Evolutionary conservation across 2,113 vertebrate species (phyloP), one percentile per base, ranked within the genome.

Genomic region (Apaloderma vittatum): DNA sequence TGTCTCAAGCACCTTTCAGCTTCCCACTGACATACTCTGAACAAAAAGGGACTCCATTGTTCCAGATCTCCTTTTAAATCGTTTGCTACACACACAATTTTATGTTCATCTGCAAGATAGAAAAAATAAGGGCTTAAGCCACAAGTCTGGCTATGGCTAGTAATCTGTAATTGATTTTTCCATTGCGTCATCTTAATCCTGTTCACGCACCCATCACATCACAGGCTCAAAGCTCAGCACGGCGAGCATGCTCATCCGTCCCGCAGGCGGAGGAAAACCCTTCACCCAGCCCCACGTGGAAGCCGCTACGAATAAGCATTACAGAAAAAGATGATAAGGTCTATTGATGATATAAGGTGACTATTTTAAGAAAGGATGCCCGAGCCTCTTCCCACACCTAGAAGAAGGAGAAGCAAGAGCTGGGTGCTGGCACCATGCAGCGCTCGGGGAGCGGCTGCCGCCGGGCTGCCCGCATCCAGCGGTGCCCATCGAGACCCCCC

Each of bases 11-110:
- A 57, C 57, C 49, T 67, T 77, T 51, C 48, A 87, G 76, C 84
- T 94, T 93, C 85, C 92, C 70, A 77, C 74, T 75, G 74, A 51
- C 26, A 55, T 32, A 74, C 76, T 90, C 72, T 68, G 93, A 96
- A 96, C 81, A 94, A 87, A 82, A 40, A 40, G 40, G 40, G 11
- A 40, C 40, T 40, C 40, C 11, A 11, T 40, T 72, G 58, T 37
- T 81, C 45, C 37, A 62, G 66, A 84, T 74, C 34, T 82, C 43
- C 74, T 51, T 82, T 81, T 77, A 61, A 91, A 95, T 46, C 8
- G 7, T 40, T 12, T 55, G 46, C 58, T 70, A 63, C 23, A n/a
- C 24, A 27, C 15, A 61, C 7, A 11, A 48, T 65, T 89, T 95
- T 58, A 55, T 13, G 67, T 61, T 85, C 6, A 10, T 75, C 61